Conservation (phyloP, 2,797 vertebrate species). For the Cossypha heuglini region DNA sequence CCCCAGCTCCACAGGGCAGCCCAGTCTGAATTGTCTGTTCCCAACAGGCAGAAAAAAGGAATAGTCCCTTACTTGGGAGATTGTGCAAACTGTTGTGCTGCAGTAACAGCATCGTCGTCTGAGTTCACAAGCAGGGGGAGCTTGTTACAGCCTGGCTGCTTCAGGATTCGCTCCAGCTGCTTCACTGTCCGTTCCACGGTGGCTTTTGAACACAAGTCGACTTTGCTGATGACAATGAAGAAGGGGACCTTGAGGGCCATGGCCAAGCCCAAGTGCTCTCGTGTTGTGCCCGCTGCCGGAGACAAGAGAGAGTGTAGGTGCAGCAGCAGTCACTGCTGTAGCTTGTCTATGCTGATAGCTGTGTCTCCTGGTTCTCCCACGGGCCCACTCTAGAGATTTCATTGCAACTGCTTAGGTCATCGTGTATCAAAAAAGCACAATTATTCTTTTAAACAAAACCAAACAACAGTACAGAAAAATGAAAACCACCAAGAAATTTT, state of each 20-base stretch:
- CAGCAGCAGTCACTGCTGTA: neutral
- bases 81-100: constrained; percentile 93
- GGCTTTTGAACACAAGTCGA: constrained; percentile 88
- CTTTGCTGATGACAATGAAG: constrained; percentile 95
- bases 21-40: neutral
- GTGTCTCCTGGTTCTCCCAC: neutral
- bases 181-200: constrained; percentile 91
- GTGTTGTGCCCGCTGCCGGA: constrained; percentile 88
- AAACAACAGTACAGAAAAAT: neutral
- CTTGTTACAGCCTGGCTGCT: constrained; percentile 96
- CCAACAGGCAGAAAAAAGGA: neutral
- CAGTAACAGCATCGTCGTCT: constrained; percentile 91
- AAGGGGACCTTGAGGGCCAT: constrained; percentile 97
- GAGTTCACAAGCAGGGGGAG: constrained; percentile 88
- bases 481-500: neutral
- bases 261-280: constrained; percentile 93
- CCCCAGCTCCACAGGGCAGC: neutral
- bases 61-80: constrained; percentile 82
- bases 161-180: constrained; percentile 91
- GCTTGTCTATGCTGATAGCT: neutral
- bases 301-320: neutral
- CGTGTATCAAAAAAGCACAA: neutral
- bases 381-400: neutral
- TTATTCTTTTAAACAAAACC: neutral
- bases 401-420: neutral